Evolutionary conservation across 2,797 vertebrate species (phyloP).

Genomic region (Babyrousa celebensis): DNA sequence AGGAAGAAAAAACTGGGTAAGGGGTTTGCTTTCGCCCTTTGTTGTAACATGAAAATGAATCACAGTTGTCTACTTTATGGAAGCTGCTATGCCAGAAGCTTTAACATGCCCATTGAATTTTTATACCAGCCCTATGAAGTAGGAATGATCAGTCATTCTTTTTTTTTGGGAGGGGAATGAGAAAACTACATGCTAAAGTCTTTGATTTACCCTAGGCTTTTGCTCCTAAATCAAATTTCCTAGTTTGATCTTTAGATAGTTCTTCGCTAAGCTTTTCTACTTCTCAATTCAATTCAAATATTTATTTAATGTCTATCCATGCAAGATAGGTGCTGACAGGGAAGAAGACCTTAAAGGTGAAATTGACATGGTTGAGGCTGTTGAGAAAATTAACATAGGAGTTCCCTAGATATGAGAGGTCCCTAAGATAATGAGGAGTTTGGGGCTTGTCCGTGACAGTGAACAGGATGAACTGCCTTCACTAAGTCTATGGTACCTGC

Average conservation of each 20-base stretch:
- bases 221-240: conserved; percentile 49
- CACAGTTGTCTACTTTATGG: background rate
- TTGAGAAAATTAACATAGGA: background rate
- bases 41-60: conserved; percentile 23
- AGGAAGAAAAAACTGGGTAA: conserved; percentile 73
- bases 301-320: conserved; percentile 5
- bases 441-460: background rate
- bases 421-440: background rate
- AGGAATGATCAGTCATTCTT: background rate
- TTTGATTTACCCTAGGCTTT: conserved; percentile 51
- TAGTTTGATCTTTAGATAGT: conserved; percentile 21
- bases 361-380: background rate
- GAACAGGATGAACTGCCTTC: background rate
- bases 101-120: background rate
- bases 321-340: background rate
- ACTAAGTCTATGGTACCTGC: background rate
- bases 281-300: conserved; percentile 32
- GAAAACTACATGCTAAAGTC: conserved; percentile 7
- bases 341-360: background rate
- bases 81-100: background rate
- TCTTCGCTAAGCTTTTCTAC: conserved; percentile 39
- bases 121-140: background rate
- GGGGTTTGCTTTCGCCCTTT: background rate
- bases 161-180: background rate
- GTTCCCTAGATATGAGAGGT: background rate